Percentiles rank a stretch among this genome's conserved stretches.
These are phyloP conservation scores for Lithobius niger DNA, from an alignment of 1,140 invertebrate genomes.

Conservation along the genomic window DNA sequence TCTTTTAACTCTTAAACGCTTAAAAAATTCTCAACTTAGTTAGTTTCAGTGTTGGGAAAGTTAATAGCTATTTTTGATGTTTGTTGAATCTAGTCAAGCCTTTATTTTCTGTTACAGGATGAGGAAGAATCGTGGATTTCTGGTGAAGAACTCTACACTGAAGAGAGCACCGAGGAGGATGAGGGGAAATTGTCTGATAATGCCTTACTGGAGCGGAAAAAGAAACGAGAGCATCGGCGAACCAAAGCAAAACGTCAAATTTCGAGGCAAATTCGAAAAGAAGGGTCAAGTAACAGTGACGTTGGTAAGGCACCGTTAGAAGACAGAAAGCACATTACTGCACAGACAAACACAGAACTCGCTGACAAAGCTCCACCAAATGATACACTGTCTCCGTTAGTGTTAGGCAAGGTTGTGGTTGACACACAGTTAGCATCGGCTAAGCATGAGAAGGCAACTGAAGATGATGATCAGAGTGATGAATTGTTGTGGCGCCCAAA, in stretches of 20 bases:
- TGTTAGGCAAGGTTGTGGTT: neutral
- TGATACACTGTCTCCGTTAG: neutral
- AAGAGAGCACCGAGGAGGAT: slow-evolving; percentile 1
- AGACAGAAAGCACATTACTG: too few species aligned
- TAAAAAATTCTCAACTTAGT: too few species aligned
- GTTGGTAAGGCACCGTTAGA: too few species aligned
- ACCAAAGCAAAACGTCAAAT: neutral
- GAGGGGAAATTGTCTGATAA: neutral
- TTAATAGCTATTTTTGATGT: too few species aligned
- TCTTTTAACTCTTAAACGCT: too few species aligned
- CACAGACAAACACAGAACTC: neutral
- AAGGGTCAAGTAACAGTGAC: too few species aligned
- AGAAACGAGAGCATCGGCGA: neutral
- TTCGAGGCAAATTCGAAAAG: neutral
- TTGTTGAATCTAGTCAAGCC: too few species aligned
- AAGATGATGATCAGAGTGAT: neutral
- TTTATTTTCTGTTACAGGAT: neutral
- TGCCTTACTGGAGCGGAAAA: neutral
- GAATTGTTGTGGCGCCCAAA: neutral
- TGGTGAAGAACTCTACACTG: neutral
- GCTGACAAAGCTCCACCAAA: neutral
- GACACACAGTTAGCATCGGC: neutral
- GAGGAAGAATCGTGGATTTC: slow-evolving; percentile 5
- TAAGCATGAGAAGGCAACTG: neutral
- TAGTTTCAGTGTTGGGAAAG: too few species aligned